Percentiles rank a stretch among this genome's conserved stretches.
phyloP scores from a whole-genome alignment of 2,888 invertebrate genomes.

The Osmoderma eremita region DNA sequence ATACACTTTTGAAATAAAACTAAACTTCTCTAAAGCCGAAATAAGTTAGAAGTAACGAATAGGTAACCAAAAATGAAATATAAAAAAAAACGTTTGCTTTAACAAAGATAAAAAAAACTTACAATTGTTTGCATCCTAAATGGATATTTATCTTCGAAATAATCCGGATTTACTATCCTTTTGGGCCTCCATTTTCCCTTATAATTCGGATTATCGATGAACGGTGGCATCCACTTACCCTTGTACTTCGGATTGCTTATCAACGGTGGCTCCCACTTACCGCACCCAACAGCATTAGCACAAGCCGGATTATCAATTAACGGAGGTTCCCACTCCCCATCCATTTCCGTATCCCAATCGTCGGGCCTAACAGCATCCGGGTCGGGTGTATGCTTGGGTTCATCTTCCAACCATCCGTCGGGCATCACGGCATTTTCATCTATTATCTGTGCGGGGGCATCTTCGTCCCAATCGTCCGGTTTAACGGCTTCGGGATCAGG shows the following conservation, averaged over 20 bases:
- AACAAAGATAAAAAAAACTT: conserved; percentile 63
- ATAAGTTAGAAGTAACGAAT: no score
- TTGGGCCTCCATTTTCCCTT: conserved; percentile 94
- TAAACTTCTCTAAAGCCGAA: no score
- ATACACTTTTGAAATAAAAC: no score
- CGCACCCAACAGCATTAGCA: conserved; percentile 85
- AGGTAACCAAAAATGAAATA: no score
- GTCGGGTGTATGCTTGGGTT: conserved; percentile 87
- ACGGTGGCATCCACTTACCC: conserved; percentile 91
- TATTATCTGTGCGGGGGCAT: conserved; percentile 87
- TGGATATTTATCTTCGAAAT: conserved; percentile 90
- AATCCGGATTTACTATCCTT: conserved; percentile 90
- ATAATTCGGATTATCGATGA: conserved; percentile 93
- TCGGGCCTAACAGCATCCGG: conserved; percentile 86
- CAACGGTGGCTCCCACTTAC: conserved; percentile 85
- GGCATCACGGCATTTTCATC: conserved; percentile 88
- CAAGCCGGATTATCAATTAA: conserved; percentile 91
- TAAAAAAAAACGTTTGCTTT: not conserved
- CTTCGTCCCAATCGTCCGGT: conserved; percentile 98
- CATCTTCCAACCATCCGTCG: conserved; percentile 92
- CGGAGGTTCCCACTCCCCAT: conserved; percentile 98
- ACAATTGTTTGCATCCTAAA: conserved; percentile 91
- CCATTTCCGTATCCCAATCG: conserved; percentile 99
- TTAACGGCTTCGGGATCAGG: conserved; percentile 88
- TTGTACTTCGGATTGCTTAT: conserved; percentile 92